Conservation (phyloP, 2,888 invertebrate genomes). For the Aquatica leii region DNA sequence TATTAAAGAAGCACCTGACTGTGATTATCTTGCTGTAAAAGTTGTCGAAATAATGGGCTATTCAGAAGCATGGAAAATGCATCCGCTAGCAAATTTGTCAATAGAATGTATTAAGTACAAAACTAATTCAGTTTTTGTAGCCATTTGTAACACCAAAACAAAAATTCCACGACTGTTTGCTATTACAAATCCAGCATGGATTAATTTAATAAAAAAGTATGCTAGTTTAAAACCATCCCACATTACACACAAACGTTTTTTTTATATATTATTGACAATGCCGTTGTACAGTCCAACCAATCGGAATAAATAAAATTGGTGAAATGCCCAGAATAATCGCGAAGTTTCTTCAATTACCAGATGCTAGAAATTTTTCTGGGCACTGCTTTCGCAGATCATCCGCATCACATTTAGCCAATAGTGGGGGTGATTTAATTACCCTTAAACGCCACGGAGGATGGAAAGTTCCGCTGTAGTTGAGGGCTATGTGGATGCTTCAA, state of each 20-base stretch:
- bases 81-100: slow-evolving; percentile 7
- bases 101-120: background rate
- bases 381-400: slow-evolving; percentile 33
- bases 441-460: slow-evolving; percentile 12
- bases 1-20: slow-evolving; percentile 10
- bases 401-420: background rate
- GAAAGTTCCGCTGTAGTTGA: slow-evolving; percentile 8
- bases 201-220: background rate
- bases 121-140: background rate
- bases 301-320: slow-evolving; percentile 35
- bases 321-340: slow-evolving; percentile 32
- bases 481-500: slow-evolving; percentile 2
- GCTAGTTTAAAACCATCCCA: background rate
- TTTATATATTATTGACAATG: slow-evolving; percentile 30
- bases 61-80: background rate
- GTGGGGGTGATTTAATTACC: slow-evolving; percentile 1
- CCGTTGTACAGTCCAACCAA: slow-evolving; percentile 31
- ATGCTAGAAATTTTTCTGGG: slow-evolving; percentile 30
- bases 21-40: slow-evolving; percentile 4
- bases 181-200: background rate
- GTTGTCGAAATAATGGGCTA: slow-evolving; percentile 3
- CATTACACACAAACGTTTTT: slow-evolving; percentile 17
- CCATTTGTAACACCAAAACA: background rate
- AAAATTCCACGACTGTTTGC: background rate
- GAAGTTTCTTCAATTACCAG: slow-evolving; percentile 28